phyloP scores from a whole-genome alignment of 1,140 invertebrate genomes.

The Drosophila guanche region DNA sequence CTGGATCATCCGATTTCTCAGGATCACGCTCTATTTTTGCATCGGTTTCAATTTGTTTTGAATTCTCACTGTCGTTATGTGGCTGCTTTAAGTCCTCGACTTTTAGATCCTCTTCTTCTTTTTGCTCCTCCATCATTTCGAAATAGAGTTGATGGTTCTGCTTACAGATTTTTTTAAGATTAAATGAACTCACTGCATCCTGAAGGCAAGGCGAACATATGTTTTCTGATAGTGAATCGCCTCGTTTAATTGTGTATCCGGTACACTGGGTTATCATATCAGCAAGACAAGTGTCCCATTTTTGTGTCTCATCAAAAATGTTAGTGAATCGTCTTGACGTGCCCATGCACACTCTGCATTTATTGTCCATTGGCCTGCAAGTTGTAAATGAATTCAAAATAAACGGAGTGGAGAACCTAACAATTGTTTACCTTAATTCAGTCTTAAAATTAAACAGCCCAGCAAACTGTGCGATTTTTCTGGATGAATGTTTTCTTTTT shows the following conservation, averaged over 20 bases:
- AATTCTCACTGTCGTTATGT: too few species aligned
- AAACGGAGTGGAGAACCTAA: too few species aligned
- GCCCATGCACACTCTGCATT: background rate
- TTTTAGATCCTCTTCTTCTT: background rate
- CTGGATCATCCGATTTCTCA: background rate
- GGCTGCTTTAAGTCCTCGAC: too few species aligned
- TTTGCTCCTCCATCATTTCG: background rate
- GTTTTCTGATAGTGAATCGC: background rate
- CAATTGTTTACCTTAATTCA: too few species aligned
- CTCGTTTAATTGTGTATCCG: background rate
- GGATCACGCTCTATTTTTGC: background rate
- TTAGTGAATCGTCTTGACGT: background rate
- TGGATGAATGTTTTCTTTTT: too few species aligned
- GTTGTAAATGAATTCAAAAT: too few species aligned
- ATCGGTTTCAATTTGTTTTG: too few species aligned
- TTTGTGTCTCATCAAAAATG: background rate
- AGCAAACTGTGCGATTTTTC: too few species aligned
- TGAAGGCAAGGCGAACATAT: background rate
- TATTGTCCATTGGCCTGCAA: background rate
- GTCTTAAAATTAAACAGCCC: too few species aligned
- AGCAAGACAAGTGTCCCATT: background rate
- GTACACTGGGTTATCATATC: constrained; percentile 3
- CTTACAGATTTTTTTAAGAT: background rate
- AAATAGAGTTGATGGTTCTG: background rate
- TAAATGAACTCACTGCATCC: background rate